phyloP scores from a whole-genome alignment of 2,797 vertebrate genomes.

The Ispidina lecontei region DNA sequence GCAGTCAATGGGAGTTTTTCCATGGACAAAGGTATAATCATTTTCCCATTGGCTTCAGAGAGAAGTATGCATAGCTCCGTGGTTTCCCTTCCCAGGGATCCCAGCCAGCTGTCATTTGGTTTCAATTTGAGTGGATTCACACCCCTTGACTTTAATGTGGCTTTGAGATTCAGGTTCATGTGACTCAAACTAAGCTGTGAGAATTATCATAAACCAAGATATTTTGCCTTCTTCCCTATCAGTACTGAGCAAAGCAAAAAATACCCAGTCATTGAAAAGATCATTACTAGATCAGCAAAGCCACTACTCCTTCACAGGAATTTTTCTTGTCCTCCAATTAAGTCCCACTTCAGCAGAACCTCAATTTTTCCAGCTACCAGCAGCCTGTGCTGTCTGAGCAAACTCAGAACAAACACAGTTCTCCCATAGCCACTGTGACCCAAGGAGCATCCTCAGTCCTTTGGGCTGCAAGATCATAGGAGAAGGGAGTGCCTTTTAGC shows the following conservation, averaged over 20 bases:
- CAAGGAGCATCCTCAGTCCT: not conserved
- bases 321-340: not conserved
- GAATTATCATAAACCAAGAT: not conserved
- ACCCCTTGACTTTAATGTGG: not conserved
- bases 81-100: not conserved
- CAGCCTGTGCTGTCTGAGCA: not conserved
- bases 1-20: not conserved
- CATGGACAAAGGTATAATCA: not conserved
- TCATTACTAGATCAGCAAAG: not conserved
- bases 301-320: not conserved
- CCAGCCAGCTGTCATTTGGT: not conserved
- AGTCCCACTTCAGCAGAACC: not conserved
- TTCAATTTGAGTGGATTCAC: not conserved
- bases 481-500: not conserved
- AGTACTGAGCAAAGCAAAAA: not conserved
- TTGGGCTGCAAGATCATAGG: not conserved
- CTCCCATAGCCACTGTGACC: not conserved
- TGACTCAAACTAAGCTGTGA: not conserved
- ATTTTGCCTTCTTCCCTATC: not conserved
- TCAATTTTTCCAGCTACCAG: not conserved
- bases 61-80: not conserved
- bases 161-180: constrained; percentile 15
- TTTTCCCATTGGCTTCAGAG: not conserved
- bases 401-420: not conserved
- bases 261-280: not conserved